A percentile compares a stretch with the other conserved stretches of the same genome.
phyloP scores from a whole-genome alignment of 2,113 vertebrate species.

The Hydrolagus affinis region DNA sequence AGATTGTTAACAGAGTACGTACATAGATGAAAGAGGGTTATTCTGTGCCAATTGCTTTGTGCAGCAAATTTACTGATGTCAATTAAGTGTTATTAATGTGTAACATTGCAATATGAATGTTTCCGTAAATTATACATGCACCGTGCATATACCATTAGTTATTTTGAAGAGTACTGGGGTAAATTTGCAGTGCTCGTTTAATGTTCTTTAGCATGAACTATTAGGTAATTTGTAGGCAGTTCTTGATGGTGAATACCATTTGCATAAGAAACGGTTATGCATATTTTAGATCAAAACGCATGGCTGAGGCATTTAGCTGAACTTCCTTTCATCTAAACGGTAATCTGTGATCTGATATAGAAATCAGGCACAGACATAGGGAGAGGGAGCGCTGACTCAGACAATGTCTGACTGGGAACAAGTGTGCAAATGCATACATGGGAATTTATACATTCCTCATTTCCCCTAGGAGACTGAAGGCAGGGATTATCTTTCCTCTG shows the following conservation, averaged over 20 bases:
- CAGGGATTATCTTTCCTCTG: slow-evolving; percentile 1
- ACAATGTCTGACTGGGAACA: not conserved
- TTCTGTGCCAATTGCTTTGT: too few relatives aligned
- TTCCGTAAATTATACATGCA: too few relatives aligned
- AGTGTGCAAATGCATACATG: too few relatives aligned
- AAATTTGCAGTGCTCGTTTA: not conserved
- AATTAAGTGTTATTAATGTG: too few relatives aligned
- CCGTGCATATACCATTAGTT: too few relatives aligned
- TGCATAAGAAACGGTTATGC: not conserved
- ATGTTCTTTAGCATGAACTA: not conserved
- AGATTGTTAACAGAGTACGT: too few relatives aligned
- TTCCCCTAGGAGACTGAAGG: slow-evolving; percentile 19
- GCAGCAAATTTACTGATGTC: too few relatives aligned
- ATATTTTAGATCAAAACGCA: not conserved
- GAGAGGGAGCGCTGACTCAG: not conserved
- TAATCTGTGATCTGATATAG: not conserved
- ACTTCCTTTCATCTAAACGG: not conserved
- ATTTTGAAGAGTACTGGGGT: too few relatives aligned
- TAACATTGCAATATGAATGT: too few relatives aligned
- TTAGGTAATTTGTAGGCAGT: not conserved
- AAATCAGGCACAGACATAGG: not conserved
- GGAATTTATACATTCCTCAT: not conserved
- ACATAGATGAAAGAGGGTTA: too few relatives aligned
- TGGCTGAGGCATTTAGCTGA: not conserved
- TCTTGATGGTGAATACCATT: not conserved